Percentiles rank a stretch among this genome's conserved stretches.
These are phyloP conservation scores for Listrodromus nycthemerus DNA, from an alignment of 2,888 invertebrate species.

Conservation along the genomic window DNA sequence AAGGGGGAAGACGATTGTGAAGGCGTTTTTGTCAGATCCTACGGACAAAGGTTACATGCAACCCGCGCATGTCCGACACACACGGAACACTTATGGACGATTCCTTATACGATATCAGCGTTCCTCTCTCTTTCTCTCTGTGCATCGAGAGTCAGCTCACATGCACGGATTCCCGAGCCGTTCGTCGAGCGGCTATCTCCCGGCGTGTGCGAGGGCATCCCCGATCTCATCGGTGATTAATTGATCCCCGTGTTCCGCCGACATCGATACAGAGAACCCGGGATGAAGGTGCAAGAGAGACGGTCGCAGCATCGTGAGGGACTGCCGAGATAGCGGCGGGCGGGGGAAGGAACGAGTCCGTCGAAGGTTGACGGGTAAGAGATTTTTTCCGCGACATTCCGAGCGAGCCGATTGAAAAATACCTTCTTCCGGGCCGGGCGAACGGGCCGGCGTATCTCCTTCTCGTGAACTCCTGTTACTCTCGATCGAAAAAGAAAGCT, in stretches of 20 bases:
- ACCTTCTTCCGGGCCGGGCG: slow-evolving; percentile 68
- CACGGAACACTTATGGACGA: slow-evolving; percentile 46
- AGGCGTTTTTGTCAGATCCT: slow-evolving; percentile 43
- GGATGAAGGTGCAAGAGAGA: slow-evolving; percentile 41
- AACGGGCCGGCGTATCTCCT: slow-evolving; percentile 53
- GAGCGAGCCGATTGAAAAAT: slow-evolving; percentile 69
- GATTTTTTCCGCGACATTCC: slow-evolving; percentile 72
- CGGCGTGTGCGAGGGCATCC: slow-evolving; percentile 74
- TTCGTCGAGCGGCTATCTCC: slow-evolving; percentile 67
- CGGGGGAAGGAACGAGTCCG: slow-evolving; percentile 66
- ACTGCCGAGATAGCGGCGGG: slow-evolving; percentile 55
- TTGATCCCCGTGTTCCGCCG: slow-evolving; percentile 76
- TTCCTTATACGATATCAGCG: slow-evolving; percentile 55
- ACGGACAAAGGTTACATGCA: slow-evolving; percentile 61
- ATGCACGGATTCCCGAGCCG: slow-evolving; percentile 65
- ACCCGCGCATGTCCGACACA: slow-evolving; percentile 32
- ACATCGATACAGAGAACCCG: slow-evolving; percentile 69
- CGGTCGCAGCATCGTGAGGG: slow-evolving; percentile 44
- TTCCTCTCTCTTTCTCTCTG: slow-evolving; percentile 23
- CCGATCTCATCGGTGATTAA: slow-evolving; percentile 81
- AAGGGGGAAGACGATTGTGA: slow-evolving; percentile 29
- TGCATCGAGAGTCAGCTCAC: slow-evolving; percentile 67
- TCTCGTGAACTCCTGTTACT: slow-evolving; percentile 30
- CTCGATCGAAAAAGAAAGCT: slow-evolving; percentile 20
- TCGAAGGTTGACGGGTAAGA: slow-evolving; percentile 70